A percentile compares a stretch with the other conserved stretches of the same genome.
phyloP scores from a whole-genome alignment of 2,113 vertebrate species.

The Taxidea taxus region DNA sequence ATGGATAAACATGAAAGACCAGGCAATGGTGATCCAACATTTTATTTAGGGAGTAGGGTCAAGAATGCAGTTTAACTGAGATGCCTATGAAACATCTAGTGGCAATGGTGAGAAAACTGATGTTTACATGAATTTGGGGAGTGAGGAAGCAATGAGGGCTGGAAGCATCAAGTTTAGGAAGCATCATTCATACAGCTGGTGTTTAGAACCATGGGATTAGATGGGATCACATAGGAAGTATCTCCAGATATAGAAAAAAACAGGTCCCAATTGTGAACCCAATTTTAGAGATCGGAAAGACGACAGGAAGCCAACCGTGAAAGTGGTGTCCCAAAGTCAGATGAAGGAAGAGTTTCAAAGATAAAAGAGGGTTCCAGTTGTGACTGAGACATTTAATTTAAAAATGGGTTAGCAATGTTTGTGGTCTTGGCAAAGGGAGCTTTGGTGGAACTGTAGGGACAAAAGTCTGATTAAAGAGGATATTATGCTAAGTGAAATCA shows the following conservation, averaged over 20 bases:
- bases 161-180: neutral
- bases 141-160: neutral
- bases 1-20: neutral
- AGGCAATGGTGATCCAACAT: neutral
- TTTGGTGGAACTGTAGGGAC: neutral
- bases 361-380: neutral
- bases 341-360: neutral
- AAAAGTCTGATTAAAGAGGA: neutral
- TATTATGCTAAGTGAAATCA: neutral
- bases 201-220: neutral
- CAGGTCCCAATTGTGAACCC: rapidly evolving
- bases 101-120: neutral
- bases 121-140: neutral
- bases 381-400: neutral
- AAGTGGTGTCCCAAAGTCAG: neutral
- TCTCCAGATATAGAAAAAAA: neutral
- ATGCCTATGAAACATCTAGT: neutral
- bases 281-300: neutral
- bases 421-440: neutral
- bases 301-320: neutral
- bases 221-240: neutral
- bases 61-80: neutral
- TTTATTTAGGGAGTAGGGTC: neutral
- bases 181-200: neutral
- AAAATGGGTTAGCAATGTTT: neutral